Evolutionary conservation across 2,888 invertebrate species (phyloP), one percentile per base, ranked within the genome.

Genomic region (Polietes domitor): DNA sequence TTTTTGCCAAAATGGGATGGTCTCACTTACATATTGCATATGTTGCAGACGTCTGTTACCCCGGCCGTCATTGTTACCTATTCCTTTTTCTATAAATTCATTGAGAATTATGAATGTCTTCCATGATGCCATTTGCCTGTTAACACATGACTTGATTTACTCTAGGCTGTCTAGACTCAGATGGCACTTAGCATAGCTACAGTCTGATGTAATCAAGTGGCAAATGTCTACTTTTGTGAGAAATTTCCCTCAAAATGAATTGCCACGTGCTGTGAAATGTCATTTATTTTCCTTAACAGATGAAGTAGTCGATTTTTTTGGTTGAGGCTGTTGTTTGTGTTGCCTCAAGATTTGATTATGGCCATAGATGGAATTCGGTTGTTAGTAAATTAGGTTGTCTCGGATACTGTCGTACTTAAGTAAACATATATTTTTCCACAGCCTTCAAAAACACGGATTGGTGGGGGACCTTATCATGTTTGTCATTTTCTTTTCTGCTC

Each of bases 11-110:
- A 7, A 55, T 55, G 21, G 21, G 21, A 24, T 12, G 21, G n/a
- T n/a, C n/a, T n/a, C n/a, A n/a, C n/a, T n/a, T n/a, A 21, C 21
- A 61, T 61, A 32, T 61, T 61, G 61, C 61, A 61, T 61, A 61
- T 28, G 17, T 28, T 28, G 17, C n/a, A n/a, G 61, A 28, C 32
- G 37, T 7, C 37, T 37, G 37, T 9, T 37, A 37, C 37, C 17
- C 32, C 32, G 28, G 32, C 61, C 28, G 15, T n/a, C 32, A n/a
- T n/a, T 17, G n/a, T n/a, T n/a, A 61, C 24, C 61, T 3, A n/a
- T 55, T n/a, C n/a, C n/a, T 61, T 2, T 7, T 41, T 41, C 41
- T 2, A 41, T 41, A 12, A 12, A 41, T 4, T 41, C 41, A 32
- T 28, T n/a, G 61, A 6, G 61, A 28, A 61, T 61, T 61, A 47